Evolutionary conservation across 2,797 vertebrate species (phyloP), one percentile per base, ranked within the genome.

Genomic region (Cebuella pygmaea): DNA sequence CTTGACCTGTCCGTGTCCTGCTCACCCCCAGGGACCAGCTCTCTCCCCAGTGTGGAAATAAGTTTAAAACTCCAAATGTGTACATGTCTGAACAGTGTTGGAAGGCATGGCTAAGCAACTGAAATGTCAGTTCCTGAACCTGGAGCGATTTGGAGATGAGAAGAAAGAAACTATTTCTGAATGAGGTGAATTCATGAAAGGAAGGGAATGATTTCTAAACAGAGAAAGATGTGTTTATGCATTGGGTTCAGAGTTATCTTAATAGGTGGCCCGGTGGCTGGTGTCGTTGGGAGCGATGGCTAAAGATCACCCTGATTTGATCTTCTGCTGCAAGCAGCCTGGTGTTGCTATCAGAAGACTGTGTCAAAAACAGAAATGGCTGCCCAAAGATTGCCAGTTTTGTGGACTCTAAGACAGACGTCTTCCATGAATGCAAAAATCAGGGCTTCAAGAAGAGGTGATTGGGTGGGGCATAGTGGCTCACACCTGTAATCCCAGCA

Each of bases 11-110:
- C 61, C 76, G 57, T 81, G 67, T 52, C 14, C 55, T 61, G 8
- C 9, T 30, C 27, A 2, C 5, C 11, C 46, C 30, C 27, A 14
- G 24, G 22, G 52, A 74, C n/a, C 39, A 26, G 33, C 26, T 81
- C 20, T 94, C 24, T 95, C 67, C 55, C 88, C 17, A 64, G 75
- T 46, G 80, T 85, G 30, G 55, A 94, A 95, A 20, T 57, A 89
- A 72, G 5, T 55, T 39, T 76, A 90, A 75, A 70, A 50, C 46
- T 1, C 27, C 44, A 75, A 67, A 64, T 12, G 2, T 6, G 1
- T n/a, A 9, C 7, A 4, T 19, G 36, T 36, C 33, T n/a, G 39
- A 85, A 39, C 41, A 22, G 15, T 30, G 19, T 33, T 6, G 8
- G 59, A 84, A 89, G 57, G 52, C n/a, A 8, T 4, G 5, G 4